Evolutionary conservation across 2,797 vertebrate species (phyloP), one percentile per base, ranked within the genome.

Genomic region (Acanthurus lineatus): DNA sequence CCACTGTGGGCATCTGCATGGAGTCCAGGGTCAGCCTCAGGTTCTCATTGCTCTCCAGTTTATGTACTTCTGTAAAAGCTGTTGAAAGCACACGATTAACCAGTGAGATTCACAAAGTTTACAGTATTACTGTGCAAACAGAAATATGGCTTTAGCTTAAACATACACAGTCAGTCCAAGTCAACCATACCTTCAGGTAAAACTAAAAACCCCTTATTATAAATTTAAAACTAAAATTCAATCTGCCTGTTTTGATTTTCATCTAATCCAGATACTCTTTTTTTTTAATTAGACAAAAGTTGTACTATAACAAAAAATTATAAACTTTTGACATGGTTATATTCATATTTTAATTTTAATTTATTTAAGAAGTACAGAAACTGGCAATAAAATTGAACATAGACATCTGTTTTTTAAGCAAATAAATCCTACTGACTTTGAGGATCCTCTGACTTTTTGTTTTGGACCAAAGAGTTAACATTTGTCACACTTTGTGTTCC

Each of bases 1-100:
- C 97, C 68, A 96, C 92, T 42, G 71, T 95, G 32, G 98, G 98
- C 96, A 99, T 98, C 95, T 99, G 98, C 87, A 97, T 95, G 57
- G 95, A 94, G 53, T 93, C 94, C 66, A 98, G 80, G 0, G 91
- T 93, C 81, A 72, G 83, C 88, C 93, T 94, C 45, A 99, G 93
- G 14, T 95, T 95, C 66, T 95, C 95, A 9, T 99, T 99, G 73
- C 87, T 91, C 88, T 99, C 98, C 58, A 99, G 92, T 69, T 97
- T 96, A 70, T 94, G 94, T 0, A 97, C 93, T 82, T 97, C 97
- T 95, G 91, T 56, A 89, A 94, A 88, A 73, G 88, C 85, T 94
- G 84, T 0, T 57, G 19, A 65, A 5, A 53, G 16, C 0, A 69
- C 15, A 54, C 0, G 0, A 52, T 5, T 5, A 8, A 32, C 11